These are phyloP conservation scores for Elymnias hypermnestra DNA, from an alignment of 1,140 invertebrate species.

Conservation along the genomic window DNA sequence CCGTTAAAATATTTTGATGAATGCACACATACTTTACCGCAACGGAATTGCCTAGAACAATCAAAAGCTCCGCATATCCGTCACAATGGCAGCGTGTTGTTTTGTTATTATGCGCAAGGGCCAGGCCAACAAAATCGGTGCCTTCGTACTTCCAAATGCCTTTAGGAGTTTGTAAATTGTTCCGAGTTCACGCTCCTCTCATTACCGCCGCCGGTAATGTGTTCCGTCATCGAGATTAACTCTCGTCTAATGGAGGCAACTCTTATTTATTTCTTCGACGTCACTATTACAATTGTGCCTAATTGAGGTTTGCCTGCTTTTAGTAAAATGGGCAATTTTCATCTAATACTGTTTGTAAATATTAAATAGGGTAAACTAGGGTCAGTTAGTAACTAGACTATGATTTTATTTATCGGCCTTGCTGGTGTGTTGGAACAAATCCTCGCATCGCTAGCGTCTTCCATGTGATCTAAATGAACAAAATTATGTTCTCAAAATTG, in stretches of 20 bases:
- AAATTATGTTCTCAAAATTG: too few relatives aligned
- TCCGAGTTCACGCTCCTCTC: constrained; percentile 60
- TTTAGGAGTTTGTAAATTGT: constrained; percentile 69
- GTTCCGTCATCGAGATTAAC: constrained; percentile 74
- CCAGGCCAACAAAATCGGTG: constrained; percentile 31
- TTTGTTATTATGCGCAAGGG: constrained; percentile 32
- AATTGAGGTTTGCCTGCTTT: constrained; percentile 69
- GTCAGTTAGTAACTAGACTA: too few relatives aligned
- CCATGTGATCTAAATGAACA: too few relatives aligned
- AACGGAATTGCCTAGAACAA: constrained; percentile 10
- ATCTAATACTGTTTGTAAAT: constrained; percentile 52
- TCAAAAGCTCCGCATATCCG: constrained; percentile 31
- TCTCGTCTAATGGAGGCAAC: constrained; percentile 53
- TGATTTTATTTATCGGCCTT: too few relatives aligned
- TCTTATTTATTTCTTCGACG: constrained; percentile 62
- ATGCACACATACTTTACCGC: background rate
- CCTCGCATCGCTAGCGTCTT: too few relatives aligned
- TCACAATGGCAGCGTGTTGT: constrained; percentile 41
- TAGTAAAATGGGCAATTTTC: constrained; percentile 69
- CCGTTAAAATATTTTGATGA: constrained; percentile 1
- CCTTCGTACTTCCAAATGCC: constrained; percentile 48
- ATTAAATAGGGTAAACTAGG: constrained; percentile 33
- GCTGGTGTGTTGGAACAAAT: too few relatives aligned
- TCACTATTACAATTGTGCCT: constrained; percentile 68
- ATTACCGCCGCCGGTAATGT: constrained; percentile 61